Evolutionary conservation across 2,113 vertebrate species (phyloP).

Genomic region (Crotalus viridis): DNA sequence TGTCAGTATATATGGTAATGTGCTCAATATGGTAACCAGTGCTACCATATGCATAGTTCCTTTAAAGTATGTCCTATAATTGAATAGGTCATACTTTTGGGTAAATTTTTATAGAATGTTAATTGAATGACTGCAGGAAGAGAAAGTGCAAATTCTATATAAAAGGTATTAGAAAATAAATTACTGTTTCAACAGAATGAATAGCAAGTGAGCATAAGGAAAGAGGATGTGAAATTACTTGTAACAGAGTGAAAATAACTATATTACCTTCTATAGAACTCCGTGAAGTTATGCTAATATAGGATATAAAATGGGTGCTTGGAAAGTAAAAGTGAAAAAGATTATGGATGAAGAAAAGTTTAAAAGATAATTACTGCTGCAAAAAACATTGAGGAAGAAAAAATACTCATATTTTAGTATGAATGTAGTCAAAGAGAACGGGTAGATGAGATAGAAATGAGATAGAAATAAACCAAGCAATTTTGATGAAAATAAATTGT

Average conservation of each 20-base stretch:
- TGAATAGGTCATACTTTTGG: not conserved
- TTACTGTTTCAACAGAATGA: not conserved
- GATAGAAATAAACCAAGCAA: not conserved
- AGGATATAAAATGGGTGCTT: not conserved
- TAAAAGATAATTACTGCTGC: not conserved
- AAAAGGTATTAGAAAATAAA: not conserved
- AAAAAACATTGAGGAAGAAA: not conserved
- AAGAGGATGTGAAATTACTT: not conserved
- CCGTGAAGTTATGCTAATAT: not conserved
- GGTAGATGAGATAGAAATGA: not conserved
- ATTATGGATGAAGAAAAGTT: not conserved
- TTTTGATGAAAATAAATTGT: not conserved
- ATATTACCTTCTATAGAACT: not conserved
- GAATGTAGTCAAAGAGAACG: not conserved
- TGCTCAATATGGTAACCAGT: not conserved
- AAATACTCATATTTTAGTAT: not conserved
- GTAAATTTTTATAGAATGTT: not conserved
- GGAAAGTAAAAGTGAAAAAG: not conserved
- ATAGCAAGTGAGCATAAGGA: not conserved
- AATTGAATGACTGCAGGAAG: not conserved
- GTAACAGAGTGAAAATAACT: not conserved
- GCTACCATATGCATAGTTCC: not conserved
- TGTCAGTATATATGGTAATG: not conserved
- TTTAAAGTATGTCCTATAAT: not conserved
- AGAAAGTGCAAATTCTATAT: not conserved